Evolutionary conservation across 1,140 invertebrate species (phyloP).

Genomic region (Scylla paramamosain): DNA sequence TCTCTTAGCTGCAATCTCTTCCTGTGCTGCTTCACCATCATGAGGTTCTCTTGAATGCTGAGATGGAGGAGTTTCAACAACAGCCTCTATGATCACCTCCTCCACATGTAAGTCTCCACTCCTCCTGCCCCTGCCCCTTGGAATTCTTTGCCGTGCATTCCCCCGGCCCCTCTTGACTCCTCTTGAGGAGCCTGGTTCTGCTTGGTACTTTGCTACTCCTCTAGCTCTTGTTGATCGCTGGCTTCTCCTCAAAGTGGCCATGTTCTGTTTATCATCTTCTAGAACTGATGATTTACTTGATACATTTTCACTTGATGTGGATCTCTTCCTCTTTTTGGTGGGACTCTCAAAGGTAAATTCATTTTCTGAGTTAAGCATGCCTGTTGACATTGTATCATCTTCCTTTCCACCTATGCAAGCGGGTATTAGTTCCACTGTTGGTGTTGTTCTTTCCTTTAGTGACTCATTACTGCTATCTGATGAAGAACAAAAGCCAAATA

Average conservation of each 20-base stretch:
- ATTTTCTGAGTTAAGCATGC: slow-evolving; percentile 49
- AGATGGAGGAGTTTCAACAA: neutral
- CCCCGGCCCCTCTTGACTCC: neutral
- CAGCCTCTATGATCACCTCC: slow-evolving; percentile 46
- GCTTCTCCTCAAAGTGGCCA: slow-evolving; percentile 5
- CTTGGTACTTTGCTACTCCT: neutral
- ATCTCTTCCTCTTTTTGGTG: neutral
- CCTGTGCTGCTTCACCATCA: neutral
- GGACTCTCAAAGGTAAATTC: slow-evolving; percentile 7
- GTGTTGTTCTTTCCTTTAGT: neutral
- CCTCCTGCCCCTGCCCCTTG: neutral
- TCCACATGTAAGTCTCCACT: neutral
- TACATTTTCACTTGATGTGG: neutral
- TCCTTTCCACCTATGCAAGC: neutral
- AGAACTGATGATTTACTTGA: neutral
- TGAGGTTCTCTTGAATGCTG: neutral
- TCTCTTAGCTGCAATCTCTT: neutral
- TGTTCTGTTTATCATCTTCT: neutral
- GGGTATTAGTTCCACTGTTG: neutral
- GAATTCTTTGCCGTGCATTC: neutral
- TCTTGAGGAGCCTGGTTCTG: neutral
- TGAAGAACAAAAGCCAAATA: too few relatives aligned
- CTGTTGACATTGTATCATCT: neutral
- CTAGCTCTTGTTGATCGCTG: neutral
- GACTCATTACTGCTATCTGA: neutral